These are phyloP conservation scores for Anolis sagrei DNA, from an alignment of 2,113 vertebrate genomes.

Conservation along the genomic window DNA sequence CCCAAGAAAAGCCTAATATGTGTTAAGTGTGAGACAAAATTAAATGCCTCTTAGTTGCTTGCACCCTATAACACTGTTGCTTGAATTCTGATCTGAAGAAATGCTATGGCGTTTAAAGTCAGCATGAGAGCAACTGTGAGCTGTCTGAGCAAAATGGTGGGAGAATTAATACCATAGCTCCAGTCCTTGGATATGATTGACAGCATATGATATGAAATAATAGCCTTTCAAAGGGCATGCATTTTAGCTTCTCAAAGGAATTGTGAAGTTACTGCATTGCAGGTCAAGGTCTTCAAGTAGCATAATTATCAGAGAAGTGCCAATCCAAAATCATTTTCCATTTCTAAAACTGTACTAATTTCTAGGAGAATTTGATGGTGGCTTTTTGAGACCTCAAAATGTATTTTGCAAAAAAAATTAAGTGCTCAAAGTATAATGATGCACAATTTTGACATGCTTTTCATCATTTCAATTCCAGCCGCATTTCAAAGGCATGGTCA, in stretches of 20 bases:
- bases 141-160: background rate
- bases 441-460: background rate
- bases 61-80: conserved; percentile 6
- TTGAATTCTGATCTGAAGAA: conserved; percentile 28
- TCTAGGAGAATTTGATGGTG: fast-evolving
- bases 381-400: background rate
- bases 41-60: conserved; percentile 17
- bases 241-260: conserved; percentile 33
- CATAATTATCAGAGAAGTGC: conserved; percentile 32
- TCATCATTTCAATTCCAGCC: background rate
- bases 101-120: conserved; percentile 15
- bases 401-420: conserved; percentile 9
- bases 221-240: conserved; percentile 25
- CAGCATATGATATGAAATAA: background rate
- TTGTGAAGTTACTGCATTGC: background rate
- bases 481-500: conserved; percentile 18
- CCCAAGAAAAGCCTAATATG: conserved; percentile 4
- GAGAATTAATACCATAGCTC: background rate
- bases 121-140: background rate
- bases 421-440: conserved; percentile 19
- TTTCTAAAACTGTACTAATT: background rate
- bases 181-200: background rate
- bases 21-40: conserved; percentile 12
- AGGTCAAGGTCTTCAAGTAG: conserved; percentile 11
- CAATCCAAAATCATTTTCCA: conserved; percentile 15